Evolutionary conservation across 2,797 vertebrate genomes (phyloP).

Genomic region (Cheirogaleus major): DNA sequence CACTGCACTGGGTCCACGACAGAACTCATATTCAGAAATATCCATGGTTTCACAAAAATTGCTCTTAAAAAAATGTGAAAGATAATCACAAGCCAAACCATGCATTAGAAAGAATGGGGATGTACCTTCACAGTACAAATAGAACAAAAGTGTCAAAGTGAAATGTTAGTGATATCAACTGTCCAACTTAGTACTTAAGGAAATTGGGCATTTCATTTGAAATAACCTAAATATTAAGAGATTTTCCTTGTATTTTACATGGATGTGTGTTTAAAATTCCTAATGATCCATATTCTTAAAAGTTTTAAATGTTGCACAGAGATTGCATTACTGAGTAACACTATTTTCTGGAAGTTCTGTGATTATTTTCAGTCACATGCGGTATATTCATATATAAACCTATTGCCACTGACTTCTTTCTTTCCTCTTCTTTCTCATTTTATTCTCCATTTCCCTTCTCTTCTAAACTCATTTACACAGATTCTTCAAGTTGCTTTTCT

Average conservation of each 20-base stretch:
- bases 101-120: no score
- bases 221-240: background rate
- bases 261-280: background rate
- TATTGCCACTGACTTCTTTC: background rate
- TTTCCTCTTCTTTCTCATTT: background rate
- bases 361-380: background rate
- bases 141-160: no score
- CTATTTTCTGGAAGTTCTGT: background rate
- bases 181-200: no score
- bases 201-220: no score
- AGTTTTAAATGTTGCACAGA: background rate
- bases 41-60: no score
- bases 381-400: background rate
- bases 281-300: background rate
- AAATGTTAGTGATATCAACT: no score
- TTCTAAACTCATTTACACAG: background rate
- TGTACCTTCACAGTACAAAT: no score
- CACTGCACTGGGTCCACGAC: no score
- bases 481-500: background rate
- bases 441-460: background rate
- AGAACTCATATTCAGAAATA: no score
- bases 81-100: no score
- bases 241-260: background rate
- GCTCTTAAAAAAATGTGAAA: no score
- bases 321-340: background rate